Evolutionary conservation across 2,888 invertebrate species (phyloP).

Genomic region (Trypoxylon attenuatum): DNA sequence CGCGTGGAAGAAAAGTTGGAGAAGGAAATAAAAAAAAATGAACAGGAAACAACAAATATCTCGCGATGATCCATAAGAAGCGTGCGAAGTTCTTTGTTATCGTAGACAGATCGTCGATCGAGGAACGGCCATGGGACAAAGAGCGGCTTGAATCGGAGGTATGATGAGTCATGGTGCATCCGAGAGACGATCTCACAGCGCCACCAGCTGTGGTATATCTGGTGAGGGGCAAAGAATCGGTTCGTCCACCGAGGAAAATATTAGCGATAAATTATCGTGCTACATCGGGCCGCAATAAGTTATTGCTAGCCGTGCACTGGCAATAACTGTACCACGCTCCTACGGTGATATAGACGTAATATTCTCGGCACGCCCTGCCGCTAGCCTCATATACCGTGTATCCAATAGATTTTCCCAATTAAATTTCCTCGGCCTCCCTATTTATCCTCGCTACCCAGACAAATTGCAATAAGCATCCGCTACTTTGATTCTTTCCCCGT

Average conservation of each 20-base stretch:
- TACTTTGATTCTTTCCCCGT: too few species aligned
- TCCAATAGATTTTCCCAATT: constrained; percentile 51
- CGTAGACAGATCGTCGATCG: too few species aligned
- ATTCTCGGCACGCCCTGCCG: constrained; percentile 48
- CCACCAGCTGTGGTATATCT: neutral
- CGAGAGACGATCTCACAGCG: constrained; percentile 17
- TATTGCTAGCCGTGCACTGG: constrained; percentile 50
- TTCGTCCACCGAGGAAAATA: constrained; percentile 50
- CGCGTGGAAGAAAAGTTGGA: too few species aligned
- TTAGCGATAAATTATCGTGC: constrained; percentile 59
- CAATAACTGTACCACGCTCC: constrained; percentile 47
- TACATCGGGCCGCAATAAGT: constrained; percentile 54
- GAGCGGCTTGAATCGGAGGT: constrained; percentile 33
- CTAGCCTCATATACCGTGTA: constrained; percentile 14
- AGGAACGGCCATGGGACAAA: constrained; percentile 32
- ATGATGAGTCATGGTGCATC: constrained; percentile 49
- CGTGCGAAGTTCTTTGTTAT: too few species aligned
- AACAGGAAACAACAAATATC: too few species aligned
- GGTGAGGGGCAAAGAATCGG: constrained; percentile 24
- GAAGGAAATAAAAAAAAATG: too few species aligned
- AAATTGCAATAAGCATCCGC: constrained; percentile 28
- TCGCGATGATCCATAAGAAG: too few species aligned
- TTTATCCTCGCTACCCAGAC: constrained; percentile 24
- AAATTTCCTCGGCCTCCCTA: constrained; percentile 27
- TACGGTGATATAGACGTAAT: constrained; percentile 58